A percentile compares a stretch with the other conserved stretches of the same genome.
These are phyloP conservation scores for Xenus cinereus DNA, from an alignment of 2,113 vertebrate genomes.

Conservation along the genomic window DNA sequence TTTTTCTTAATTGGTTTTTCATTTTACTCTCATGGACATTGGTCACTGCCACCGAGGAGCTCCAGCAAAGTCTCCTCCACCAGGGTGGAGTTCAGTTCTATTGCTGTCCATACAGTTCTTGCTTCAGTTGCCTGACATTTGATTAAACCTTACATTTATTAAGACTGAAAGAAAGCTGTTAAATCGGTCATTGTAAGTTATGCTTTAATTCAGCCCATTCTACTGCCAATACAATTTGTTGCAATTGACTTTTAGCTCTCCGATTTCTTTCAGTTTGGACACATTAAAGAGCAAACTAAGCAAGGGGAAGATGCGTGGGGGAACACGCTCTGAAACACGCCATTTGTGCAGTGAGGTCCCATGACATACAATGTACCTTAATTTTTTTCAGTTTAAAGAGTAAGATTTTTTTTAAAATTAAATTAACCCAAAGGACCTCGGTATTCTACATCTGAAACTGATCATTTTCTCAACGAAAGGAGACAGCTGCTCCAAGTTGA, in stretches of 20 bases:
- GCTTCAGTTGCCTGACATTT: not conserved
- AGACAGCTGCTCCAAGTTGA: slow-evolving; percentile 20
- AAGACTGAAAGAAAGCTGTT: not conserved
- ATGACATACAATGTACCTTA: fast-evolving
- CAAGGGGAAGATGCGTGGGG: not conserved
- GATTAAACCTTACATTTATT: not conserved
- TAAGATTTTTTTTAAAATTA: not conserved
- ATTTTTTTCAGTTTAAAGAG: not conserved
- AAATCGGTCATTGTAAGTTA: not conserved
- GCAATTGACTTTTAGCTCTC: not conserved
- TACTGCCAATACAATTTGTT: not conserved
- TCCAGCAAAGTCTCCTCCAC: not conserved
- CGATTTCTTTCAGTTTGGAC: not conserved
- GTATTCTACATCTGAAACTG: not conserved
- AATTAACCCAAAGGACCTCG: not conserved
- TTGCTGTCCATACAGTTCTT: not conserved
- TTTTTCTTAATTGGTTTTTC: not conserved
- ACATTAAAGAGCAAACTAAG: not conserved
- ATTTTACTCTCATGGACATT: not conserved
- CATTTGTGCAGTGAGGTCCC: not conserved
- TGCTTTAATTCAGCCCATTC: not conserved
- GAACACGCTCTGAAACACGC: not conserved
- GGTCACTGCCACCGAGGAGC: not conserved
- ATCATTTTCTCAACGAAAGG: not conserved
- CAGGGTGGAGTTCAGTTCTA: not conserved